These are phyloP conservation scores for Biston betularia DNA, from an alignment of 2,888 invertebrate genomes.

Conservation along the genomic window DNA sequence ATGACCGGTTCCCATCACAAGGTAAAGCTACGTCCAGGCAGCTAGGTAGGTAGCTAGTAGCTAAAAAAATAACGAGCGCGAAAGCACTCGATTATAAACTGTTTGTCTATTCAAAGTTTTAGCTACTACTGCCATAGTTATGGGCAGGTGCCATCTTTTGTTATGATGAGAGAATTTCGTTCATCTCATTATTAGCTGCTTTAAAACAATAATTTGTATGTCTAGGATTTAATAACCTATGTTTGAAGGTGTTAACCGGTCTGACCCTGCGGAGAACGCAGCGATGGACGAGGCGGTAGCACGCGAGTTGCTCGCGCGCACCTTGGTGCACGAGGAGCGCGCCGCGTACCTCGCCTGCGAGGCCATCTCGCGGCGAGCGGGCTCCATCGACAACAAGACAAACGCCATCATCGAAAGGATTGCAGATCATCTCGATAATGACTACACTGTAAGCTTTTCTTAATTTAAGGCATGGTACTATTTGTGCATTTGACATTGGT, in stretches of 20 bases:
- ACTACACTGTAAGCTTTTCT: slow-evolving; percentile 63
- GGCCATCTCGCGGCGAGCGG: slow-evolving; percentile 67
- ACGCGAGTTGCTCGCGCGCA: slow-evolving; percentile 68
- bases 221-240: not conserved
- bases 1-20: slow-evolving; percentile 77
- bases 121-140: no score
- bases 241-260: slow-evolving; percentile 63
- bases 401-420: slow-evolving; percentile 77
- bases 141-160: no score
- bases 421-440: slow-evolving; percentile 65
- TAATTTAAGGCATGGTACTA: no score
- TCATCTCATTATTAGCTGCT: no score
- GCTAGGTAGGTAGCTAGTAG: no score
- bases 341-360: slow-evolving; percentile 67
- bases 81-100: no score
- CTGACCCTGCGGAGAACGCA: slow-evolving; percentile 63
- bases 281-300: slow-evolving; percentile 74
- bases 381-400: slow-evolving; percentile 75
- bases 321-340: slow-evolving; percentile 67
- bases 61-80: no score
- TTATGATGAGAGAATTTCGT: no score
- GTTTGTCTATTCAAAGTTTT: no score
- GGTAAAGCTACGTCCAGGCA: slow-evolving; percentile 51
- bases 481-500: no score
- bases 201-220: no score